phyloP scores from a whole-genome alignment of 2,888 invertebrate genomes.

The Drosophila maculinotata region DNA sequence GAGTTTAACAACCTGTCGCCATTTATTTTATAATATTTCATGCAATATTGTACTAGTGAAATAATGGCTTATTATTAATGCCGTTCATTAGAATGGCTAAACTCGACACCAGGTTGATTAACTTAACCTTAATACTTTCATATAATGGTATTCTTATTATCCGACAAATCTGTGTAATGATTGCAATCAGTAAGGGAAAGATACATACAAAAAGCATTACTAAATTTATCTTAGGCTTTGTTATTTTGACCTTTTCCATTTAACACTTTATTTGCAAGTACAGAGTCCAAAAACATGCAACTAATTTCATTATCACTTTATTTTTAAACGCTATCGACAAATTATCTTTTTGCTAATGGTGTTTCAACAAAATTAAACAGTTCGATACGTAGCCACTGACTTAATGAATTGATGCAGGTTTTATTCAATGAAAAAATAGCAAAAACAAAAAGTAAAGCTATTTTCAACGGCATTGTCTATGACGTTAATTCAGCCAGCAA shows the following conservation, averaged over 20 bases:
- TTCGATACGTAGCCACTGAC: background rate
- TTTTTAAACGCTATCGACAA: slow-evolving; percentile 1
- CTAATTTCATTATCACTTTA: slow-evolving; percentile 9
- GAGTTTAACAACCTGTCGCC: slow-evolving; percentile 67
- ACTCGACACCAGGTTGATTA: background rate
- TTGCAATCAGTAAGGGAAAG: no score
- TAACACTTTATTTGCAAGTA: no score
- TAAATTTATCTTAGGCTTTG: background rate
- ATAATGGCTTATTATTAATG: background rate
- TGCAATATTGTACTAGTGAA: slow-evolving; percentile 12
- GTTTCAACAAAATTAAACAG: slow-evolving; percentile 1
- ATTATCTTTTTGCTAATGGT: slow-evolving; percentile 20
- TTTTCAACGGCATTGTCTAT: background rate
- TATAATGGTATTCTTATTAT: no score
- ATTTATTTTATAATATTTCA: slow-evolving; percentile 25
- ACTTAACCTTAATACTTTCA: background rate
- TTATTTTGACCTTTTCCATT: background rate
- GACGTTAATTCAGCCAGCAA: slow-evolving; percentile 14
- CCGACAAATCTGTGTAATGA: no score
- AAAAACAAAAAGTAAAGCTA: background rate
- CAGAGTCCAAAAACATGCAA: slow-evolving; percentile 3
- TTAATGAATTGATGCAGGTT: slow-evolving; percentile 22
- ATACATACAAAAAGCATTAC: no score
- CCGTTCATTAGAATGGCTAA: background rate
- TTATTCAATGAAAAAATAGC: slow-evolving; percentile 20